Evolutionary conservation across 2,113 vertebrate genomes (phyloP), one percentile per base, ranked within the genome.

Genomic region (Pagrus major): DNA sequence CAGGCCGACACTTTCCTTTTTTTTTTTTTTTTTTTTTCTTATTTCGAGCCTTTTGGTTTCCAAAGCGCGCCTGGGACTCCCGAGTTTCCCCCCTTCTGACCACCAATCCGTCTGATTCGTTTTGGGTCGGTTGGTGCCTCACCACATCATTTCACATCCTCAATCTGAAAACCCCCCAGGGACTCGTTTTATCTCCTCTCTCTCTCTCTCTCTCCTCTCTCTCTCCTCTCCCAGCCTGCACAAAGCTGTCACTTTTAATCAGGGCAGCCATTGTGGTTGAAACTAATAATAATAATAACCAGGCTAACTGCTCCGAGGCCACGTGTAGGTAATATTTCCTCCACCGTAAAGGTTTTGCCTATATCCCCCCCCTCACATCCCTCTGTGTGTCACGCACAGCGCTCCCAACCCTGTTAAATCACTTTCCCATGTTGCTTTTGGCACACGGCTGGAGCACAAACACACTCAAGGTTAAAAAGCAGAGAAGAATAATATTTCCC

Each of bases 391-490:
- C 91, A 90, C 83, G 85, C 88, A 65, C n/a, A 83, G 46, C 7
- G 27, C 83, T 71, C 73, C n/a, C n/a, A n/a, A n/a, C n/a, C 63
- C 52, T 71, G 73, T 87, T 80, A 89, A 93, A 91, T 92, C 76
- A 84, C 78, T 92, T 92, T 87, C 76, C 81, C 76, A 58, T 89
- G 86, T 93, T 91, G 78, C 83, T 91, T 77, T 92, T 91, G 89
- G 84, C 88, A 73, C 66, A 72, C 68, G 55, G 52, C 27, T 71
- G 15, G 5, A 58, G 18, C 54, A 20, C 52, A 85, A 64, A 49
- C 69, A 51, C 54, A 81, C 60, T 69, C 49, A 35, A 69, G 71
- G 72, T 86, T 88, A 80, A 87, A n/a, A 77, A 59, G 35, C 55
- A 74, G 37, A 90, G 80, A 66, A 56, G 55, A 87, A 86, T 64